These are phyloP conservation scores for Peromyscus nudipes DNA, from an alignment of 2,797 vertebrate species.

Conservation along the genomic window DNA sequence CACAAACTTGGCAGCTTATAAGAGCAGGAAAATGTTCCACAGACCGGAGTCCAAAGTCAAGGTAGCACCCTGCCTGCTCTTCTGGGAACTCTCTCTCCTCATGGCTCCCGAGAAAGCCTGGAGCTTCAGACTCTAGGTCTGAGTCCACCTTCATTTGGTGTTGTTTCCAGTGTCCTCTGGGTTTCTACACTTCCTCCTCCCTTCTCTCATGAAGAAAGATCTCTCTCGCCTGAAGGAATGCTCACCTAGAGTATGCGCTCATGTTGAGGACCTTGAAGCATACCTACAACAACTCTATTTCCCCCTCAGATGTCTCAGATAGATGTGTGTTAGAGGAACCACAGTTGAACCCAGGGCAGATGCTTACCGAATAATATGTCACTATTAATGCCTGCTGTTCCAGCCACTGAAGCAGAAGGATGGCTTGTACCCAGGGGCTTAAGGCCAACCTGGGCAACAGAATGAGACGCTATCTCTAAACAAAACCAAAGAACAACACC, in stretches of 20 bases:
- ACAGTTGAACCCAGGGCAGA: neutral
- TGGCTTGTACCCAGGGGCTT: neutral
- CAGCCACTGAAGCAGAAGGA: neutral
- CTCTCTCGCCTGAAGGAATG: neutral
- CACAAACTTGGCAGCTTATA: constrained; percentile 23
- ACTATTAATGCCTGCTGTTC: neutral
- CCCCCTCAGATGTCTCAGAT: neutral
- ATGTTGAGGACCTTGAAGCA: neutral
- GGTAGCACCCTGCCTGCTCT: neutral
- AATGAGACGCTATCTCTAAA: neutral
- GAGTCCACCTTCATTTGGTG: neutral
- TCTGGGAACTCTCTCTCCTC: neutral
- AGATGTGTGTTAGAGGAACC: neutral
- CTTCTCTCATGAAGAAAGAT: neutral
- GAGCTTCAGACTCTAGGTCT: neutral
- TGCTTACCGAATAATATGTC: neutral
- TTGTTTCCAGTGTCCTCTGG: neutral
- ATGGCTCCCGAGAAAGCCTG: neutral
- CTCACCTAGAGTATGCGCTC: neutral
- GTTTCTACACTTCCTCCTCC: neutral
- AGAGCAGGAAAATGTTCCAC: neutral
- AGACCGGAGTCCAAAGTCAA: neutral
- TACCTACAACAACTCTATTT: neutral
- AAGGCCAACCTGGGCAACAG: neutral
- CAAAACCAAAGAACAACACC: neutral